Evolutionary conservation across 1,140 invertebrate species (phyloP), one percentile per base, ranked within the genome.

Genomic region (Trachymyrmex septentrionalis): DNA sequence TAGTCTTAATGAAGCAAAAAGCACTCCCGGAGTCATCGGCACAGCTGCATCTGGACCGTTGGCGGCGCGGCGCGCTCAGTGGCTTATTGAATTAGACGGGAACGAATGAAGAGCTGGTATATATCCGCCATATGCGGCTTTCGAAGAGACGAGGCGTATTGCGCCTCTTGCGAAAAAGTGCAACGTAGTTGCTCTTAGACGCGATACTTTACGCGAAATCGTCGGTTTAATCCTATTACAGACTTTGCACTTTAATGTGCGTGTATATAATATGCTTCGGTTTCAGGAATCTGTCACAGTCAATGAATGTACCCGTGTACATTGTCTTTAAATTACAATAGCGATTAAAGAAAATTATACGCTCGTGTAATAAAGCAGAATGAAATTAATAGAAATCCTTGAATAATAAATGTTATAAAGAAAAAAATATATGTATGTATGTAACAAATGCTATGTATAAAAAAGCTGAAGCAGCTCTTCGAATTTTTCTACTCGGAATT

Each of bases 61-160:
- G 85, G 48, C 76, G 85, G 61, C 78, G 48, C 81, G 73, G 59
- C 76, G 59, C 76, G 59, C 76, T 72, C 71, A 59, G 59, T 48
- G 78, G 72, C 55, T 91, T 90, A 91, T 91, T 90, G 90, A 91
- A 91, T 91, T 91, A 91, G 88, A 86, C 88, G 78, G 85, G 85
- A 84, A 88, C 80, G 64, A 78, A 88, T 87, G 73, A 75, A 80
- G 72, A 78, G 59, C 76, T 61, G 34, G 67, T 66, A 59, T 85
- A 59, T 85, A 86, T 67, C 64, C 75, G 50, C 86, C 82, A 76
- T 71, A 76, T 87, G 82, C 67, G 71, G 59, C 73, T 24, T 75
- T 61, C 69, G 80, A 61, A 44, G 67, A 73, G 67, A 61, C 10
- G 38, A 61, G 53, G 53, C 24, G 78, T 61, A 19, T 85, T 30